Evolutionary conservation across 1,140 invertebrate genomes (phyloP), one percentile per base, ranked within the genome.

Genomic region (Andricus grossulariae): DNA sequence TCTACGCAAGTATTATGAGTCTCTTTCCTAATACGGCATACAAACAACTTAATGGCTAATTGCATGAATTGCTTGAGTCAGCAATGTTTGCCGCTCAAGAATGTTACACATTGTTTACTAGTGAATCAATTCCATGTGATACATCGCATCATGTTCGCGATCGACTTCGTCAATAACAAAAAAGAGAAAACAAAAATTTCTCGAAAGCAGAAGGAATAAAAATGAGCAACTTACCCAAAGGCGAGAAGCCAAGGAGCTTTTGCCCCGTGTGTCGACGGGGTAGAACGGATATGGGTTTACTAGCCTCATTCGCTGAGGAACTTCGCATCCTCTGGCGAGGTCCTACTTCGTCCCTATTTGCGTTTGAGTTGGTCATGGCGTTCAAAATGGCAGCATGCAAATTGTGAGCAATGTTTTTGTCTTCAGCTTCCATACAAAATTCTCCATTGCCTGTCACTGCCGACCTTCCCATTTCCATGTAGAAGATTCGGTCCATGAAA

Each of bases 391-490:
- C 96, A 70, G 95, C 94, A 90, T 98, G 96, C 94, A 99, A 97
- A 91, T 97, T 97, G 86, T 96, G 94, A 4, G 97, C 97, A 80
- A 97, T 97, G 85, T 95, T 94, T 74, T 93, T 93, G 88, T 98
- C 97, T 84, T 98, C 97, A 0, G 97, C 96, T 84, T 97, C 95
- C 95, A 99, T 97, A 96, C 96, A 98, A 60, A 98, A 92, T 88
- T 98, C 97, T 25, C 98, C 98, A 21, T 95, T 94, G 1, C 97
- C 97, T 1, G 97, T 95, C 0, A 94, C 92, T 66, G 97, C 95
- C 75, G 95, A 95, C 70, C 97, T 93, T 12, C 98, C 98, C 39
- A 98, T 95, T 92, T 99, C 97, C 93, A 99, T 96, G 88, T 97
- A 97, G 92, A 99, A 98, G 87, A 97, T 97, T 78, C 95, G 94